Percentiles rank a stretch among this genome's conserved stretches.
These are phyloP conservation scores for Shinisaurus crocodilurus DNA, from an alignment of 2,113 vertebrate genomes.

Conservation along the genomic window DNA sequence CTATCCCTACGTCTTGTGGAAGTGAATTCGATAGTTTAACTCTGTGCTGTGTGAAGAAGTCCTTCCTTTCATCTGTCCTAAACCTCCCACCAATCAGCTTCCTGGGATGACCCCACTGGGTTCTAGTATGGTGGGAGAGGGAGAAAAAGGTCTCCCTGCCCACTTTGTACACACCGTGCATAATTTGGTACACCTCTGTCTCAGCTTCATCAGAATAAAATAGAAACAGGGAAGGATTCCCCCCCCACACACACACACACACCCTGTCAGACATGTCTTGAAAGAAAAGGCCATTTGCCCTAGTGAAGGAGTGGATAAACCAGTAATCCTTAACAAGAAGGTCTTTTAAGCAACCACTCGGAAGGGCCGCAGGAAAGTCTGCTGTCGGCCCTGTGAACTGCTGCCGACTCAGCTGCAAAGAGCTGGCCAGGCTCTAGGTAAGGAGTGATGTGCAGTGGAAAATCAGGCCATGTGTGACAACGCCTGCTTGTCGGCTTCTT, in stretches of 20 bases:
- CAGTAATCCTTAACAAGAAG: slow-evolving; percentile 52
- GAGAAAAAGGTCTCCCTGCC: too few species aligned
- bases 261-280: background rate
- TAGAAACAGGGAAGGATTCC: background rate
- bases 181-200: too few species aligned
- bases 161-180: too few species aligned
- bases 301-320: slow-evolving; percentile 61
- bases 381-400: slow-evolving; percentile 45
- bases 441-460: slow-evolving; percentile 41
- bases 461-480: background rate
- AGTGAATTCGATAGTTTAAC: too few species aligned
- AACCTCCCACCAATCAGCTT: too few species aligned
- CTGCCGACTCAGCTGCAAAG: slow-evolving; percentile 55
- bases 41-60: too few species aligned
- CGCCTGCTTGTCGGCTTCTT: slow-evolving; percentile 29
- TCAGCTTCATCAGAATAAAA: background rate
- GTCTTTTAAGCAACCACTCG: slow-evolving; percentile 66
- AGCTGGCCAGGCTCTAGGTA: slow-evolving; percentile 21
- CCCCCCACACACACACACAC: too few species aligned
- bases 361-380: slow-evolving; percentile 52
- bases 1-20: too few species aligned
- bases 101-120: too few species aligned
- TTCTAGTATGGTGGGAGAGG: too few species aligned
- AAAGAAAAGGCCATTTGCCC: slow-evolving; percentile 32
- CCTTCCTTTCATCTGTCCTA: too few species aligned